Evolutionary conservation across 2,888 invertebrate species (phyloP), one percentile per base, ranked within the genome.

Genomic region (Stenolophus ochropezus): DNA sequence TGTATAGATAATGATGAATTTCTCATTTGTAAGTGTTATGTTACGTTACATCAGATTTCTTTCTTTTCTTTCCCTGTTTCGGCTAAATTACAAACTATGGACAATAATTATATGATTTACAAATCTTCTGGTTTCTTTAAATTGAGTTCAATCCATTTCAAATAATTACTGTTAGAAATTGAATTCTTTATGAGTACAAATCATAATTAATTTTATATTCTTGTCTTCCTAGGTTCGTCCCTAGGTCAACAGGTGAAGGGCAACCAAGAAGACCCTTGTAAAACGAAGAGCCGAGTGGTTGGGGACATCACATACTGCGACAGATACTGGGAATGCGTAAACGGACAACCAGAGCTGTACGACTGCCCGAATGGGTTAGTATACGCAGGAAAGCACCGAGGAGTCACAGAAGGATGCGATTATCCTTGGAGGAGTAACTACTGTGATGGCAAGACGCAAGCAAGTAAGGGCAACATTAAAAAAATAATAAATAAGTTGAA

Each of bases 301-400:
- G 92, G 92, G 0, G 96, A 97, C 86, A 93, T 93, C 85, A 94
- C 94, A 69, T 95, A 96, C 89, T 97, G 97, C 87, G 95, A 95
- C 88, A 91, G 92, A 84, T 96, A 95, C 87, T 97, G 96, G 96
- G 96, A 96, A 88, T 97, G 97, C 86, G 94, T 96, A 83, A 94
- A 92, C 85, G 96, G 95, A 0, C 95, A 95, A 87, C 93, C 96
- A 0, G 93, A 96, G 84, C 91, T 96, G 82, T 96, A 96, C 88
- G 96, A 96, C 90, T 97, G 97, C 87, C 97, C 97, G 79, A 97
- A 97, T 87, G 97, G 97, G 0, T 90, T 97, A 84, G 97, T 97
- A 61, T 97, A 95, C 90, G 96, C 96, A 16, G 97, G 96, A 2
- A 96, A 96, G 88, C 94, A 96, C 86, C 91, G 96, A 61, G 96